Evolutionary conservation across 2,113 vertebrate genomes (phyloP), one percentile per base, ranked within the genome.

Genomic region (Alligator sinensis): DNA sequence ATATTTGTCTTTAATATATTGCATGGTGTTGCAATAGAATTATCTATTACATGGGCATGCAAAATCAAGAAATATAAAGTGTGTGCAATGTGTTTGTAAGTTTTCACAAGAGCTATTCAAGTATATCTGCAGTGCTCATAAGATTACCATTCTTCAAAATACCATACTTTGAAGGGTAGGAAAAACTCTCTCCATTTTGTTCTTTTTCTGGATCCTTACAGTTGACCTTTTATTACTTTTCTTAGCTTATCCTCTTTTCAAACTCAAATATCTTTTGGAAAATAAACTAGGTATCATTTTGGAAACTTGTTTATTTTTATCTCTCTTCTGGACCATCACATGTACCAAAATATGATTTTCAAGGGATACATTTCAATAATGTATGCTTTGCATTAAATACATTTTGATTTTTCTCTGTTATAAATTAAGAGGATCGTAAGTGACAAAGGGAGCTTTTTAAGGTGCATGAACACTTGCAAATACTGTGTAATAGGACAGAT

Each of bases 1-100:
- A 6, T 78, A 95, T 96, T 93, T 87, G 2, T 84, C 22, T 91
- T 91, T 81, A 4, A 4, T 86, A 74, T 63, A 61, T 94, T 96
- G 21, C 74, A 2, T 24, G 13, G 11, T 58, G 1, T 11, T 25
- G 11, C 57, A 77, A 84, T 64, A 78, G 9, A 95, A 76, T 72
- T 96, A 72, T 87, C 97, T 94, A 89, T 90, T 93, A 1, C 27
- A 60, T 15, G 3, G 19, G 13, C 62, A 59, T 88, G 66, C 76
- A 93, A 93, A 28, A 84, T 77, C 90, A 47, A 91, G 63, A 84
- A 91, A 94, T 75, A 47, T 16, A 75, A 14, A 78, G 61, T 13
- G 19, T 54, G 21, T 25, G 13, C 66, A 82, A 17, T 38, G 10
- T 62, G 1, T 75, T 24, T 83, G 24, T 57, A 59, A 87, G 4